Percentiles rank a stretch among this genome's conserved stretches.
Conservation (phyloP, 1,140 invertebrate species). For the Euwallacea similis region DNA sequence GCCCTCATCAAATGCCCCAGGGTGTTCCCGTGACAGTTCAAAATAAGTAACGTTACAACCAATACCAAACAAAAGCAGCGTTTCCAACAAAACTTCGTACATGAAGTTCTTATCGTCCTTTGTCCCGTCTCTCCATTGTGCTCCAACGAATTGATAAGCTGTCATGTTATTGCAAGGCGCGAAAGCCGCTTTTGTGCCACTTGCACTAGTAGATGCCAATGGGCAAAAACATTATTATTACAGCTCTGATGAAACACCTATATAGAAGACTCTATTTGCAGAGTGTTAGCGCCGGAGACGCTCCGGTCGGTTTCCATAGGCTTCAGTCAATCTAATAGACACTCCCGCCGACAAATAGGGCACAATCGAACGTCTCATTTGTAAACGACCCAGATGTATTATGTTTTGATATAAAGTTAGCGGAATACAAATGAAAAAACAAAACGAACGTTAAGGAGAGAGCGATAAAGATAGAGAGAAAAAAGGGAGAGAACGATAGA, state of each 20-base stretch:
- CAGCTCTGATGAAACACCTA: background rate
- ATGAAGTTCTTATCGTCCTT: background rate
- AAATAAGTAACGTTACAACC: no score
- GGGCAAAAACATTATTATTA: background rate
- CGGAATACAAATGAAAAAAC: no score
- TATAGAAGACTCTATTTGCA: background rate
- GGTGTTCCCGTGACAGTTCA: background rate
- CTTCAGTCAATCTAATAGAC: constrained; percentile 7
- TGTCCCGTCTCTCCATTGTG: background rate
- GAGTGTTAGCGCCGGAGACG: background rate
- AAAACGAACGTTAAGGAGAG: no score
- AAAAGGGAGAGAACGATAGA: no score
- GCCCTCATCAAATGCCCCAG: background rate
- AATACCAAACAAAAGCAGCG: background rate
- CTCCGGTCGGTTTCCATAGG: background rate
- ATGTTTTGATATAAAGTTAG: background rate
- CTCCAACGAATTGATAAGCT: constrained; percentile 8
- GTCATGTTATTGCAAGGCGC: constrained; percentile 4
- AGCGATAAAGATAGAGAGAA: no score
- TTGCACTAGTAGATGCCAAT: background rate
- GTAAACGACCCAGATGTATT: background rate
- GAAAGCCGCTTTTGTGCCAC: background rate
- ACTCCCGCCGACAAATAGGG: background rate
- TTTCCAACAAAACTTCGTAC: constrained; percentile 1
- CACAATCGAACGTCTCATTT: background rate